A percentile compares a stretch with the other conserved stretches of the same genome.
Conservation (phyloP, 1,140 invertebrate species). For the Hirudo medicinalis region DNA sequence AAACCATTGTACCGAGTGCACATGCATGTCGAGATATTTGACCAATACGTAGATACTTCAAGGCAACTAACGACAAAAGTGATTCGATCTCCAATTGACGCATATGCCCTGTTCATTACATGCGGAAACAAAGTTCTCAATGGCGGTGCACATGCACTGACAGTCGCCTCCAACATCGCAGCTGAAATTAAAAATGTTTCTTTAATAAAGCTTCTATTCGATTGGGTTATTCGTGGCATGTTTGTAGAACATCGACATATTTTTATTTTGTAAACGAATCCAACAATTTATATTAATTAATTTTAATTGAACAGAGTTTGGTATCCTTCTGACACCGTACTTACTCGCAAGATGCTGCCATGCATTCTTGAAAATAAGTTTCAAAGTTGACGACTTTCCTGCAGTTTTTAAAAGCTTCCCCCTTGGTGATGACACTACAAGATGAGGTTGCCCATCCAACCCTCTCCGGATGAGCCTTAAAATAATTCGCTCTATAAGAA, state of each 20-base stretch:
- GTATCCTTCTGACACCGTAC: neutral
- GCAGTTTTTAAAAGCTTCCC: constrained; percentile 9
- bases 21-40: neutral
- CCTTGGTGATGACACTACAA: constrained; percentile 11
- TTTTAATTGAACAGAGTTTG: too few relatives aligned
- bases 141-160: constrained; percentile 72
- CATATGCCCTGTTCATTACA: constrained; percentile 52
- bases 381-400: constrained; percentile 14
- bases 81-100: constrained; percentile 65
- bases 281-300: too few relatives aligned
- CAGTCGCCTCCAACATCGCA: constrained; percentile 80
- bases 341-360: constrained; percentile 10
- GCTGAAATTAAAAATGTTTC: constrained; percentile 58
- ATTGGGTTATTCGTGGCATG: too few relatives aligned
- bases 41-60: neutral
- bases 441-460: constrained; percentile 11
- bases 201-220: constrained; percentile 29
- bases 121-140: constrained; percentile 71
- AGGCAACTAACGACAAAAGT: constrained; percentile 59
- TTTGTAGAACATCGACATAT: too few relatives aligned
- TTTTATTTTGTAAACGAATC: too few relatives aligned
- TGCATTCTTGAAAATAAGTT: constrained; percentile 8
- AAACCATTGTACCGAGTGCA: neutral
- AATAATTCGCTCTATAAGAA: neutral
- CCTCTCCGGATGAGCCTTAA: constrained; percentile 7